Percentiles rank a stretch among this genome's conserved stretches.
Evolutionary conservation across 2,888 invertebrate species (phyloP).

Genomic region (Leucozona laternaria): DNA sequence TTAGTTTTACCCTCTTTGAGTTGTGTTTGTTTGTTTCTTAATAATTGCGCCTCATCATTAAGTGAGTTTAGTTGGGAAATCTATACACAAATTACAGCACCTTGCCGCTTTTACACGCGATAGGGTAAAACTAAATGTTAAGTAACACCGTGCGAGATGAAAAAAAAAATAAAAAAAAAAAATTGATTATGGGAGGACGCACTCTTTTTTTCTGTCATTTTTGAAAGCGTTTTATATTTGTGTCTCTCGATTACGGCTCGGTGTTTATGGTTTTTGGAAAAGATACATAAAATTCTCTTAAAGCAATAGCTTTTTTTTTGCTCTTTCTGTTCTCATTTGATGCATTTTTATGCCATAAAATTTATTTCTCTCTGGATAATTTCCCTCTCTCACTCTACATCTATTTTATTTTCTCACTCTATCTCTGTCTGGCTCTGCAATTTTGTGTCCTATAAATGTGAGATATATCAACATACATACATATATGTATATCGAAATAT

Average conservation of each 20-base stretch:
- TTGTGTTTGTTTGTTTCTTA: constrained; percentile 10
- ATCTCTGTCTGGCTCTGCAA: constrained; percentile 9
- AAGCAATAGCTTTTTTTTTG: constrained; percentile 38
- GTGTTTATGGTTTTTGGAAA: not conserved
- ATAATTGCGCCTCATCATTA: constrained; percentile 4
- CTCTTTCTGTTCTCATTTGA: constrained; percentile 2
- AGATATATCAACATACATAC: constrained; percentile 3
- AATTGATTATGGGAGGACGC: constrained; percentile 51
- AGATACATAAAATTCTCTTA: constrained; percentile 44
- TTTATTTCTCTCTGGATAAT: constrained; percentile 3
- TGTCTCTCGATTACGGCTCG: not conserved
- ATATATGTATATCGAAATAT: constrained; percentile 7
- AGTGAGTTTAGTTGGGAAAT: constrained; percentile 23
- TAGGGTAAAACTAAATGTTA: constrained; percentile 66
- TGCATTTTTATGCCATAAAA: constrained; percentile 38
- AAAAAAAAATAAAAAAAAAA: no score
- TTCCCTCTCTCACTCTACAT: constrained; percentile 1
- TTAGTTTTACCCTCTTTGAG: constrained; percentile 9
- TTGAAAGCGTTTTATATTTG: constrained; percentile 28
- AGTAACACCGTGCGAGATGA: constrained; percentile 58
- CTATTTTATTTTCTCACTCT: not conserved
- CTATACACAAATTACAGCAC: constrained; percentile 48
- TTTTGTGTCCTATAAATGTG: constrained; percentile 64
- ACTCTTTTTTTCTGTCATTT: constrained; percentile 39
- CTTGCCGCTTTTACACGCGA: constrained; percentile 66